Evolutionary conservation across 2,888 invertebrate genomes (phyloP).

Genomic region (Cephonodes hylas): DNA sequence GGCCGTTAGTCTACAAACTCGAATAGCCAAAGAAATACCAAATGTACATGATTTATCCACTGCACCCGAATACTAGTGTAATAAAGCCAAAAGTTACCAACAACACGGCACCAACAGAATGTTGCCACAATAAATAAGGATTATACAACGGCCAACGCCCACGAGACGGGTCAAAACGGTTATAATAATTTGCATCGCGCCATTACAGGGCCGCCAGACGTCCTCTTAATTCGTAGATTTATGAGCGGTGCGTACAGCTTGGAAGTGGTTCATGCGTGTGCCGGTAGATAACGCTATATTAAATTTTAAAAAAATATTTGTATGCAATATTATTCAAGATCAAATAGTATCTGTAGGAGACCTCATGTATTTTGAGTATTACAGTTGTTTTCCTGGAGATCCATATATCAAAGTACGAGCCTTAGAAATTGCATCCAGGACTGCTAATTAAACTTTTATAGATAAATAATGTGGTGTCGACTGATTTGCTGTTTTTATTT

Average conservation of each 20-base stretch:
- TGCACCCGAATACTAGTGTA: not conserved
- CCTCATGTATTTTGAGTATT: too few species aligned
- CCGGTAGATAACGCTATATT: not conserved
- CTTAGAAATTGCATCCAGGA: too few species aligned
- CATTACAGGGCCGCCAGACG: constrained; percentile 5
- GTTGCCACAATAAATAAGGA: constrained; percentile 47
- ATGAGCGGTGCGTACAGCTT: not conserved
- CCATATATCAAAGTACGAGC: too few species aligned
- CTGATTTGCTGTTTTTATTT: too few species aligned
- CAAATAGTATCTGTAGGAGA: too few species aligned
- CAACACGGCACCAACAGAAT: constrained; percentile 3
- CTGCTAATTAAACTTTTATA: too few species aligned
- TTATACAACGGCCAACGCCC: constrained; percentile 62
- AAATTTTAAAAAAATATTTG: not conserved
- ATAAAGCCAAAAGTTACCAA: constrained; percentile 3
- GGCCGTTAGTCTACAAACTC: too few species aligned
- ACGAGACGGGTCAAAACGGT: constrained; percentile 51
- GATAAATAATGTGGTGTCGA: too few species aligned
- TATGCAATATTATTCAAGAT: not conserved
- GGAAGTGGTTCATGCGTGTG: not conserved
- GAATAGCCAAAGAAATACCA: too few species aligned
- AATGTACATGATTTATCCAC: not conserved
- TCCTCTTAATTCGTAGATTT: not conserved
- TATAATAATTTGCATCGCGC: constrained; percentile 68
- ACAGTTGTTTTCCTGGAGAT: too few species aligned